These are phyloP conservation scores for Myotis planiceps DNA, from an alignment of 2,797 vertebrate species.

Conservation along the genomic window DNA sequence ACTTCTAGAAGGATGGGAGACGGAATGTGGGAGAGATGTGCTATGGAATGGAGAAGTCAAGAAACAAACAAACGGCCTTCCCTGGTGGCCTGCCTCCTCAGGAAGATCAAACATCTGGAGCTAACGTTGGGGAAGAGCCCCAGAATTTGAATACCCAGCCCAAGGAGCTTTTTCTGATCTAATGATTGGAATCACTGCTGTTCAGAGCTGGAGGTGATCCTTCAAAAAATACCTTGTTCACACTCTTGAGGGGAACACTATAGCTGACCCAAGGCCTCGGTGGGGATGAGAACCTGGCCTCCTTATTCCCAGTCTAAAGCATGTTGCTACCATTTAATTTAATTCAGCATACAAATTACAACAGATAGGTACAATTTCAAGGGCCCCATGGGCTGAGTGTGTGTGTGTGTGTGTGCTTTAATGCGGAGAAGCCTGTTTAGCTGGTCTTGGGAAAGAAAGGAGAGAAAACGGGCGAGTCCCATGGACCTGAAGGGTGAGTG, in stretches of 20 bases:
- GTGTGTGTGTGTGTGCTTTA: too few species aligned
- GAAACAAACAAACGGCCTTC: neutral
- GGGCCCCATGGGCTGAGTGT: neutral
- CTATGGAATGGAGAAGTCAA: neutral
- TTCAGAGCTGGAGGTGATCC: neutral
- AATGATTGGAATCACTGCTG: neutral
- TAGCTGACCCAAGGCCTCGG: neutral
- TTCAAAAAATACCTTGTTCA: neutral
- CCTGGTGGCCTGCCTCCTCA: neutral
- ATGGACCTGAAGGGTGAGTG: neutral
- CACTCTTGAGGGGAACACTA: neutral
- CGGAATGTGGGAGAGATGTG: too few species aligned
- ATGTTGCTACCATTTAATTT: neutral
- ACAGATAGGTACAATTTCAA: neutral
- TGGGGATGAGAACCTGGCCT: neutral
- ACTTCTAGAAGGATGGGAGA: neutral
- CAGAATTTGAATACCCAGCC: neutral
- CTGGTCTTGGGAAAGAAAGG: conserved; percentile 21
- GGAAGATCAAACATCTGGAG: neutral
- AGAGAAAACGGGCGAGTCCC: neutral
- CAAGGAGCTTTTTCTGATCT: neutral
- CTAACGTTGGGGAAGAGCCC: neutral
- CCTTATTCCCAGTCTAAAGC: neutral
- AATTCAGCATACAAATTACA: neutral
- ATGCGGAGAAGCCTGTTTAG: neutral